Base-by-base conservation (phyloP, 2,113 vertebrate species). In the Zeus faber region DNA sequence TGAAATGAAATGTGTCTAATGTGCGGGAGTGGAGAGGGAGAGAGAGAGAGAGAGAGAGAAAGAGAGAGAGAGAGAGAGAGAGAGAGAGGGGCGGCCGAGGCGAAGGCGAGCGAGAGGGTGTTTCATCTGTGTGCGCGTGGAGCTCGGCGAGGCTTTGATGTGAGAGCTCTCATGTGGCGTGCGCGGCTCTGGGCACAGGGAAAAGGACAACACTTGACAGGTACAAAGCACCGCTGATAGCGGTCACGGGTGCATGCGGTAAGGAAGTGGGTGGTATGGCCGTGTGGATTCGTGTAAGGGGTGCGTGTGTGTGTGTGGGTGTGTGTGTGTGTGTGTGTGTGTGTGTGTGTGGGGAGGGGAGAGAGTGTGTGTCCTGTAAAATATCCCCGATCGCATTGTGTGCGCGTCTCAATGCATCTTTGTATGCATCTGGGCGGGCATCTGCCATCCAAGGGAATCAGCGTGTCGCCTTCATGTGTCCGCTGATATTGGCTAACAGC, bases 1-100 rank as follows among this genome's bases (percentile, higher is more conserved):
- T 85, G 77, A 87, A 87, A 87, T 74, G 72, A 87, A 86, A 88
- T 83, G 83, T 80, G 79, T 84, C 78, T 89, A 87, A 86, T 87
- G 84, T 79, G 79, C 60, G 46, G 76, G 72, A 80, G 76, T 52
- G 50, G 25, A n/a, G 3, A 22, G 69, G 66, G 76, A 75, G 72
- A 58, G 68, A 78, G 74, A 74, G 70, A 62, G 80, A 78, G 75
- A 45, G 67, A 82, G 68, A 66, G 74, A 81, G 80, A 85, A 67
- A 75, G 76, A 72, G 82, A 48, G 46, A 33, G 50, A 24, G 25
- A 35, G 35, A 24, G 50, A 43, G 6, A 22, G 17, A 25, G 31
- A 47, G 27, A 14, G 33, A 47, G 33, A n/a, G n/a, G n/a, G n/a
- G n/a, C n/a, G n/a, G n/a, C n/a, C n/a, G n/a, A n/a, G n/a, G n/a